phyloP scores from a whole-genome alignment of 2,113 vertebrate genomes.

The Scomber japonicus region DNA sequence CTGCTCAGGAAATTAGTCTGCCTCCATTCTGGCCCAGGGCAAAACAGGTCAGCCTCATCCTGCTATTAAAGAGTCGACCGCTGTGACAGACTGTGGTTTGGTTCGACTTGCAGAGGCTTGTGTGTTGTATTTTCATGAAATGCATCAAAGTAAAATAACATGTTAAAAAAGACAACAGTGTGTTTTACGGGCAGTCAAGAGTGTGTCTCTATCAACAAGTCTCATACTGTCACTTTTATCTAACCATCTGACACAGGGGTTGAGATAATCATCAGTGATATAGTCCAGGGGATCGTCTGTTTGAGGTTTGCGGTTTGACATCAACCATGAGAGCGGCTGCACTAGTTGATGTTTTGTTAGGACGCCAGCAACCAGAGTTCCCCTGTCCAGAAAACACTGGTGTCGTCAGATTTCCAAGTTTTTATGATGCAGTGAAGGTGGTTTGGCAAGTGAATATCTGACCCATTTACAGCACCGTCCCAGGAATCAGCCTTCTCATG shows the following conservation, averaged over 20 bases:
- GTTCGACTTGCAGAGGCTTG: conserved; percentile 37
- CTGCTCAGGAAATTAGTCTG: conserved; percentile 78
- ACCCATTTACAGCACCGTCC: conserved; percentile 54
- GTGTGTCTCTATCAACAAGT: conserved; percentile 40
- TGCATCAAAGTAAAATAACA: conserved; percentile 57
- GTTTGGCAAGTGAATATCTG: conserved; percentile 61
- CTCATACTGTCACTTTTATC: conserved; percentile 51
- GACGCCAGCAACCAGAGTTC: conserved; percentile 56
- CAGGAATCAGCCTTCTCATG: conserved; percentile 30
- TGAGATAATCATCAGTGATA: conserved; percentile 41
- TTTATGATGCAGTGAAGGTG: conserved; percentile 72
- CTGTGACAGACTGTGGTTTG: conserved; percentile 72
- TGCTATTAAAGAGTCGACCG: conserved; percentile 68
- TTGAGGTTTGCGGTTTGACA: conserved; percentile 60
- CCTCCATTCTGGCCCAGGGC: conserved; percentile 65
- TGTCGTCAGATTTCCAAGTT: conserved; percentile 56
- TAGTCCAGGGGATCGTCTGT: conserved; percentile 38
- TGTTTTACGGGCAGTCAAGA: conserved; percentile 37
- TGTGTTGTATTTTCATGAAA: conserved; percentile 63
- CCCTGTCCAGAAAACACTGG: conserved; percentile 60
- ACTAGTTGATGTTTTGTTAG: conserved; percentile 39
- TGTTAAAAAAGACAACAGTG: conserved; percentile 42
- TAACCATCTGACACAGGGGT: conserved; percentile 41
- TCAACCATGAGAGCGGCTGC: conserved; percentile 62
- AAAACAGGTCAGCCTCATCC: conserved; percentile 68